Evolutionary conservation across 2,113 vertebrate genomes (phyloP), one percentile per base, ranked within the genome.

Genomic region (Ceyx cyanopectus): DNA sequence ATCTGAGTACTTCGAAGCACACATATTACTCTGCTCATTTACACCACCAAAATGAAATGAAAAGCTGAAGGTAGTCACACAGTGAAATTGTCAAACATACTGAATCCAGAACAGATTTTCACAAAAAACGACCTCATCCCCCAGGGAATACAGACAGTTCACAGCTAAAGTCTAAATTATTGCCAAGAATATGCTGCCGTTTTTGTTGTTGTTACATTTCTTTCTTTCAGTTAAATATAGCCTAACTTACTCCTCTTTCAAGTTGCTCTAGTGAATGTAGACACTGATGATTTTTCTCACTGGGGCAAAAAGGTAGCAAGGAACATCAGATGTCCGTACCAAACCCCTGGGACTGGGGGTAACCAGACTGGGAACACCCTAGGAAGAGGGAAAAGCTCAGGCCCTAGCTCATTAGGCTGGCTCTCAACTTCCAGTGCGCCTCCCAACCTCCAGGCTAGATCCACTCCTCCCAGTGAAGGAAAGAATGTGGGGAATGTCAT

Each of bases 111-210:
- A 92, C 81, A 90, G 91, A 93, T 95, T 94, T 93, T 89, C 94
- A 92, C 84, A 65, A 93, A 91, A 70, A 80, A 81, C 84, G 81
- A 96, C 81, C 81, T 93, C 84, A 90, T 68, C 88, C 83, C 90
- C 70, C 54, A 75, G 86, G 85, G 93, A 93, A 84, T 67, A 40
- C 6, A 95, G 85, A 91, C 63, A 85, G 77, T 86, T 93, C 84
- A 94, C 90, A 90, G 86, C 73, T 81, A 45, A 94, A 89, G 70
- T 72, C 45, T 67, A 75, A 92, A 93, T 81, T 90, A 90, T 81
- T 89, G 85, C 90, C 93, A 94, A 94, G 63, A 92, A 89, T 46
- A 81, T 56, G 74, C 50, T 76, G 41, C 26, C 2, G 67, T 63
- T 56, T 67, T 45, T 34, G 34, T 30, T 43, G 24, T 5, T 7